Base-by-base conservation (phyloP, 2,888 invertebrate species). In the Brachypalpus laphriformis region DNA sequence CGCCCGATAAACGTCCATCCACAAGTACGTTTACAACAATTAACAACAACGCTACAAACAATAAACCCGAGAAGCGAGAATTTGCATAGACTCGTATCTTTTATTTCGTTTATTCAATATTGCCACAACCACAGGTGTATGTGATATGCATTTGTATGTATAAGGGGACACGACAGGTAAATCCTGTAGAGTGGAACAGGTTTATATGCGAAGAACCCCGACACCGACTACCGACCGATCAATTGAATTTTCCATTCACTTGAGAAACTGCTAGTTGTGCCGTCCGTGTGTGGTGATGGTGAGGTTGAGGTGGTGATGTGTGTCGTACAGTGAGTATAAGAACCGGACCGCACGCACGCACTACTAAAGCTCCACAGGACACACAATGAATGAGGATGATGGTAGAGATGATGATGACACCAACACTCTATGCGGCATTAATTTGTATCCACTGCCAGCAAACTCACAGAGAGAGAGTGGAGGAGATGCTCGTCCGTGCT, bases 301-400 rank as follows among this genome's bases (percentile, higher is more conserved):
- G 18, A 65, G 72, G 54, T 71, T 65, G 54, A 4, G 20, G 51
- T 54, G 45, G 49, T 54, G 72, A 72, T 80, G 54, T 72, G 22
- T 71, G 45, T 54, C 59, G 68, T 47, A 49, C 25, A 45, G 70
- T 49, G 68, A 57, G 61, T 68, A n/a, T n/a, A 57, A 54, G 74
- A 75, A 76, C 81, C 81, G 85, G 81, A 85, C 80, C 75, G 85
- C 85, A 81, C 85, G 85, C 80, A 85, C 85, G 85, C 80, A 76
- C 85, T 81, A 85, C 81, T 71, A 80, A 81, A 66, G 80, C 81
- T 85, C 75, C 75, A 76, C 81, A 85, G 85, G 85, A 85, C 75
- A 80, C 81, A 85, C 81, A 85, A 85, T 85, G 85, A 85, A 85
- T 85, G 76, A 85, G 81, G 81, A 85, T 76, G 81, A 85, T 75